Evolutionary conservation across 1,140 invertebrate genomes (phyloP), one percentile per base, ranked within the genome.

Genomic region (Armadillidium nasatum): DNA sequence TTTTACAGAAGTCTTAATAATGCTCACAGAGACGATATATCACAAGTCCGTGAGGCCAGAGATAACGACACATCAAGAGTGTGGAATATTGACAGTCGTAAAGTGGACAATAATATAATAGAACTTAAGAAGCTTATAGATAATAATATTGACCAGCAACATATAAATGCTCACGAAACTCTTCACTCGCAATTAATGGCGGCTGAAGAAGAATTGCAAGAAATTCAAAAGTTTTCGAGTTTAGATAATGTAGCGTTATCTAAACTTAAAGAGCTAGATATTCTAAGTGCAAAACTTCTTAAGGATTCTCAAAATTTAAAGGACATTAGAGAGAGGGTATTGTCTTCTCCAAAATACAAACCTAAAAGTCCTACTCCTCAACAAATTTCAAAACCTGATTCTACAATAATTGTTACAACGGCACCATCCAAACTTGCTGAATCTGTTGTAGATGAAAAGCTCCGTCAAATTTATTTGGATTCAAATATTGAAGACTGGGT

Each of bases 1-100:
- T 95, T 94, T 85, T 95, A 95, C 84, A 88, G 92, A 80, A 94
- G 91, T 83, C 87, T 95, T 21, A 94, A 95, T 85, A 91, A 92
- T 83, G 92, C 92, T 23, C 94, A 94, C 85, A 87, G 92, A 54
- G 92, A 94, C 80, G 91, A 93, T 72, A 88, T 81, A 87, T 89
- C 81, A 88, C 90, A 82, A 60, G 76, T 82, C 13, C 77, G 80
- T n/a, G 83, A 82, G 23, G 33, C 33, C 4, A 76, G 79, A 3
- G 84, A 84, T 19, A 79, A 81, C 60, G 91, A 92, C 79, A 84
- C 93, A 76, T 91, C 90, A 75, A 92, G 93, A 89, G 93, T 93
- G 80, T 93, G 92, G 89, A 92, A 94, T 83, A 74, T 78, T 15
- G 80, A 81, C 11, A 67, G 76, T 45, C 72, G 71, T 44, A 81